Percentiles rank a stretch among this genome's conserved stretches.
Conservation (phyloP, 2,113 vertebrate genomes). For the Lophotis ruficrista region DNA sequence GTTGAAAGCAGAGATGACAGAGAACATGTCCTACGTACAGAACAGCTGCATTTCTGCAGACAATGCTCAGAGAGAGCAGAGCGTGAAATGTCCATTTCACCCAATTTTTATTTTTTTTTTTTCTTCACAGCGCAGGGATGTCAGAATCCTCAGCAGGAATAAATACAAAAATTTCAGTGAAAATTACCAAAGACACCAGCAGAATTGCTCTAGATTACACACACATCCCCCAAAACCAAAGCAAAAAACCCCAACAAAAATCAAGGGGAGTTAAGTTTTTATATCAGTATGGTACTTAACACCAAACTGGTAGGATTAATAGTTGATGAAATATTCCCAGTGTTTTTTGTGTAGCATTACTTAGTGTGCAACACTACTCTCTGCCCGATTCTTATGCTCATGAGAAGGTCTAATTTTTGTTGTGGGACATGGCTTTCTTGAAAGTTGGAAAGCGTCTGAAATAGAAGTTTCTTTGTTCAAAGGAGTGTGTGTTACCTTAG, state of each 20-base stretch:
- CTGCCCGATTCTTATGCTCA: background rate
- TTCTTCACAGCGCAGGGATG: background rate
- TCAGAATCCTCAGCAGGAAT: background rate
- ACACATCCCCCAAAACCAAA: background rate
- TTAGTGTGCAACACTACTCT: background rate
- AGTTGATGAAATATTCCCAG: background rate
- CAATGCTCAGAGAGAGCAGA: background rate
- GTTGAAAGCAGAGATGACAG: background rate
- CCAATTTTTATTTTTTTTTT: background rate
- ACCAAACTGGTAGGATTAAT: background rate
- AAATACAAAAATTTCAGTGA: background rate
- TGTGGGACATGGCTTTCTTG: background rate
- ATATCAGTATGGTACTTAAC: background rate
- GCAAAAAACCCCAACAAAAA: background rate
- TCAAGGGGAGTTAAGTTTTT: background rate
- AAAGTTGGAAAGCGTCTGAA: background rate
- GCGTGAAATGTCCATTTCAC: background rate
- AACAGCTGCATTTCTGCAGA: background rate
- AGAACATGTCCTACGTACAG: background rate
- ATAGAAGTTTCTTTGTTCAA: background rate
- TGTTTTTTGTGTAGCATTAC: background rate
- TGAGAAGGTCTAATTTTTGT: background rate
- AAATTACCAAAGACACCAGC: background rate
- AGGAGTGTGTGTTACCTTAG: background rate
- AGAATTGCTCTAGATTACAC: background rate